These are phyloP conservation scores for Pollenia labialis DNA, from an alignment of 2,888 invertebrate genomes.

Conservation along the genomic window DNA sequence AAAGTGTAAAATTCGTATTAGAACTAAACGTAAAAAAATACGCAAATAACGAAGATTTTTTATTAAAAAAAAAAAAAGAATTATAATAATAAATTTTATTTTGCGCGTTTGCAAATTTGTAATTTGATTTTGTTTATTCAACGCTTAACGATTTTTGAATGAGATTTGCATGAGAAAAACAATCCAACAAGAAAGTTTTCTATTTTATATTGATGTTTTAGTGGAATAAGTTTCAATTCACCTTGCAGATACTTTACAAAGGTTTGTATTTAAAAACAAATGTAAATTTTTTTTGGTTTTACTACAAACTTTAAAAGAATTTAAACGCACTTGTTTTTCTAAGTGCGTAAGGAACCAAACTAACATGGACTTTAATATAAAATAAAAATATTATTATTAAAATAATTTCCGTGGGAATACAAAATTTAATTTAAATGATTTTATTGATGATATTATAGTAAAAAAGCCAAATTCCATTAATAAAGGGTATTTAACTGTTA, in stretches of 20 bases:
- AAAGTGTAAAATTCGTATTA: conserved; percentile 82
- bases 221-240: not conserved
- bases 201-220: conserved; percentile 1
- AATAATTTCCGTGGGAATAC: too few relatives aligned
- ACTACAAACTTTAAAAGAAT: too few relatives aligned
- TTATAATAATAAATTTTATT: conserved; percentile 6
- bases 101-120: conserved; percentile 1
- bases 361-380: too few relatives aligned
- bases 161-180: not conserved
- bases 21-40: conserved; percentile 83
- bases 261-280: conserved; percentile 5
- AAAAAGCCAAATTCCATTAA: too few relatives aligned
- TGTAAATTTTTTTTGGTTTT: too few relatives aligned
- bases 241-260: conserved; percentile 3
- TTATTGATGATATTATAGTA: too few relatives aligned
- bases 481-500: too few relatives aligned
- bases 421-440: too few relatives aligned
- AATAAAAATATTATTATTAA: too few relatives aligned
- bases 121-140: conserved; percentile 33
- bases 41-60: conserved; percentile 79
- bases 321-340: too few relatives aligned
- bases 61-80: conserved; percentile 40
- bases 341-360: too few relatives aligned
- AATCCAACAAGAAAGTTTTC: not conserved
- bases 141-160: not conserved